Evolutionary conservation across 2,797 vertebrate genomes (phyloP), one percentile per base, ranked within the genome.

Genomic region (Luscinia megarhynchos): DNA sequence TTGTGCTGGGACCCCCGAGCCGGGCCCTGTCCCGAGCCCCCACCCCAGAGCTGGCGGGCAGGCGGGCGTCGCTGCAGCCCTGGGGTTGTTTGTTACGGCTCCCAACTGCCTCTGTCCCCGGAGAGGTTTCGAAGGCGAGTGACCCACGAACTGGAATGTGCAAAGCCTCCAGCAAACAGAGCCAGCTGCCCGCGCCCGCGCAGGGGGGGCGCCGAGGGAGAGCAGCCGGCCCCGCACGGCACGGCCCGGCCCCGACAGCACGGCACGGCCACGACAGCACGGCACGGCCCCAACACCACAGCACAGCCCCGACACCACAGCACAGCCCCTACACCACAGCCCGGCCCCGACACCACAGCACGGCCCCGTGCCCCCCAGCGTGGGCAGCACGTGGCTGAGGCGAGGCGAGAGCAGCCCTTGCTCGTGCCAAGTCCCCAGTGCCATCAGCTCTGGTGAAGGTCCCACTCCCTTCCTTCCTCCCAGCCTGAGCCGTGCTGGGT

Each of bases 121-220:
- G 84, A 93, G 91, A 90, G 93, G 78, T 94, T 92, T 94, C 57
- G 86, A 93, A 95, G 94, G 94, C 86, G 84, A 97, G 87, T 93
- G 95, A 95, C 95, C 95, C 96, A 95, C 88, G 93, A 96, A 93
- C 87, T 94, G 93, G 89, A 94, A 95, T 97, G 94, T 16, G 78
- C 95, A 94, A 95, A 95, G 94, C 96, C 93, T 95, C 94, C 93
- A 96, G 94, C 92, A 94, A 96, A 90, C 93, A 90, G 67, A 94
- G 95, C 86, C 96, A 94, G 96, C 94, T 94, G 93, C 96, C 95
- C 82, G 93, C 55, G 29, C 93, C 93, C 85, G 87, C 14, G 26
- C 68, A 68, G 83, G 93, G 94, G 87, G 87, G 90, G 82, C 2
- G 21, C 38, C 4, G 22, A 83, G 89, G 79, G 78, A 86, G 54